These are phyloP conservation scores for Sturnus vulgaris DNA, from an alignment of 2,113 vertebrate species.

Conservation along the genomic window DNA sequence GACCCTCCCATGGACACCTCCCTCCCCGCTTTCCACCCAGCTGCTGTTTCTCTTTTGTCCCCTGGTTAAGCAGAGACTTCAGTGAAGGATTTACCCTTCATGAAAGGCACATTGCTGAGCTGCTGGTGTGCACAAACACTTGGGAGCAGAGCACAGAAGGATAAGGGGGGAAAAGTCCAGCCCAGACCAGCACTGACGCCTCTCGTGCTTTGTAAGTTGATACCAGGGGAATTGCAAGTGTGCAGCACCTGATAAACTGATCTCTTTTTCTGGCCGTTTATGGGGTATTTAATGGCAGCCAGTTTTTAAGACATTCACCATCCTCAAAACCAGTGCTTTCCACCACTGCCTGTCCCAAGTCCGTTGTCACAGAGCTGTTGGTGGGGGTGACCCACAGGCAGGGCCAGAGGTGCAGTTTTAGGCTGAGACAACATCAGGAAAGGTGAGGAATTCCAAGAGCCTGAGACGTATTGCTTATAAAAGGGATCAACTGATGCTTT, in stretches of 20 bases:
- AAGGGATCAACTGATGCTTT: neutral
- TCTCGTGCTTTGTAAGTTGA: accelerated
- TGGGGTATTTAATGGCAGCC: neutral
- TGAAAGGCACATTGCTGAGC: neutral
- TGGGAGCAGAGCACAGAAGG: neutral
- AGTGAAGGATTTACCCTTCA: neutral
- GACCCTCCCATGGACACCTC: neutral
- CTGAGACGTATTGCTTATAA: neutral
- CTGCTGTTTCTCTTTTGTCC: neutral
- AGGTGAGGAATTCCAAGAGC: neutral
- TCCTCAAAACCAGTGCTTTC: neutral
- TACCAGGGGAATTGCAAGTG: neutral
- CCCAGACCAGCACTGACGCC: neutral
- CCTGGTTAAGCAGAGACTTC: neutral
- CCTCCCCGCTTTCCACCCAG: neutral
- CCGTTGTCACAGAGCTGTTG: too few species aligned
- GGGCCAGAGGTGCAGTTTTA: neutral
- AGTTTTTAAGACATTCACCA: neutral
- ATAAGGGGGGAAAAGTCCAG: neutral
- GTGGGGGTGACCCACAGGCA: neutral
- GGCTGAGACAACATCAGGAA: neutral
- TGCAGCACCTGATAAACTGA: neutral
- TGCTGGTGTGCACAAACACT: neutral
- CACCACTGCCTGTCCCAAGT: neutral
- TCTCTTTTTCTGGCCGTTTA: neutral